These are phyloP conservation scores for Gopherus evgoodei DNA, from an alignment of 2,113 vertebrate genomes.

Conservation along the genomic window DNA sequence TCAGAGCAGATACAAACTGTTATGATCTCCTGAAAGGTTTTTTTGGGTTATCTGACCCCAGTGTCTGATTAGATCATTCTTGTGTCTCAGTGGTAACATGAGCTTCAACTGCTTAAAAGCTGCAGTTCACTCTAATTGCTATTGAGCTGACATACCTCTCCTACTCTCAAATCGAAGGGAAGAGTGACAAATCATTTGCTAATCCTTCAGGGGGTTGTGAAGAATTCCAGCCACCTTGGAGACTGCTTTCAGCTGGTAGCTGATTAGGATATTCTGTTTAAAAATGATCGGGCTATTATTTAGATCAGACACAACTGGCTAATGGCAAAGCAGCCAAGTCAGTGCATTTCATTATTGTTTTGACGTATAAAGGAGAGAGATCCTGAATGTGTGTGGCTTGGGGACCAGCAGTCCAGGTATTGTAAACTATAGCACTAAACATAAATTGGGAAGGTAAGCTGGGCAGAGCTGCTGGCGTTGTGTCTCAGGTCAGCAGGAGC, in stretches of 20 bases:
- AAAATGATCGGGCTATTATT: rapidly evolving
- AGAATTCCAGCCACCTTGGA: not conserved
- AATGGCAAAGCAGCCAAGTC: not conserved
- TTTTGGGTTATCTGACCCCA: not conserved
- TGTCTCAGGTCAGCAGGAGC: not conserved
- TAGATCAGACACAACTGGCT: rapidly evolving
- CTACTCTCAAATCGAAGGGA: constrained; percentile 12
- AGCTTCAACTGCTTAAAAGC: constrained; percentile 42
- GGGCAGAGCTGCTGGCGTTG: not conserved
- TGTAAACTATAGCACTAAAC: not conserved
- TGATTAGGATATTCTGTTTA: not conserved
- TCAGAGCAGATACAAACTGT: rapidly evolving
- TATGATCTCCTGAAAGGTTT: not conserved
- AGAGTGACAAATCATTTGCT: constrained; percentile 22
- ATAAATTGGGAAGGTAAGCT: not conserved
- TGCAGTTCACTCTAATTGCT: constrained; percentile 40
- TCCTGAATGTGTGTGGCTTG: not conserved
- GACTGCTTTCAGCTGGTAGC: not conserved
- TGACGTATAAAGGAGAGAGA: rapidly evolving
- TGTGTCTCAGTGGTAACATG: not conserved
- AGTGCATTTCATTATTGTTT: rapidly evolving
- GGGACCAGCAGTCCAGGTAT: not conserved
- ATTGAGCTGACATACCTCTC: not conserved
- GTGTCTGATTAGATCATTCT: constrained; percentile 45
- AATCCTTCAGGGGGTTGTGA: not conserved